phyloP scores from a whole-genome alignment of 2,797 vertebrate genomes.

The Masticophis lateralis region DNA sequence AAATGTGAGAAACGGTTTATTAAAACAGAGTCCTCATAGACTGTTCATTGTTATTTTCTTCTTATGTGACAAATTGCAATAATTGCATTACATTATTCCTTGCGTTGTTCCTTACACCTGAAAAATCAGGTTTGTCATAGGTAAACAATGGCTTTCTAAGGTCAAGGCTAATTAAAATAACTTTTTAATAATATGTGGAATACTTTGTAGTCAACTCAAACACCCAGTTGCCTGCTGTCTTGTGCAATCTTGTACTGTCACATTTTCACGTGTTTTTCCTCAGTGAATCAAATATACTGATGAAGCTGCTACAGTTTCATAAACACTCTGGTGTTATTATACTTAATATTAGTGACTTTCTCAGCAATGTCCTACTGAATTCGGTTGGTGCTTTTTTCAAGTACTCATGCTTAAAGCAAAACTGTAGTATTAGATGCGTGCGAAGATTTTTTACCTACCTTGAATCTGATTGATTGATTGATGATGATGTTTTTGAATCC shows the following conservation, averaged over 20 bases:
- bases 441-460: not conserved
- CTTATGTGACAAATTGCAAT: not conserved
- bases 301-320: not conserved
- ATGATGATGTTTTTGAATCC: not conserved
- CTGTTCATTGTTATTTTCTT: conserved; percentile 12
- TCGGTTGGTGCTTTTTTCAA: not conserved
- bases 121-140: conserved; percentile 55
- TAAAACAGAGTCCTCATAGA: not conserved
- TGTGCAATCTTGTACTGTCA: not conserved
- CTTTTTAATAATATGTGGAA: conserved; percentile 29
- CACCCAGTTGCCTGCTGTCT: not conserved
- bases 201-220: not conserved
- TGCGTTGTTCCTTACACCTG: conserved; percentile 45
- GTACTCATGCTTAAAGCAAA: not conserved
- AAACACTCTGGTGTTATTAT: not conserved
- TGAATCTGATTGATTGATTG: not conserved
- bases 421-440: not conserved
- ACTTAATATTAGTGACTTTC: not conserved
- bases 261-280: not conserved
- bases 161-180: conserved; percentile 36
- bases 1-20: not conserved
- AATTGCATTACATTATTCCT: conserved; percentile 31
- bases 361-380: not conserved
- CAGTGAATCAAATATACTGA: not conserved
- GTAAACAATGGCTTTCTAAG: conserved; percentile 50